Evolutionary conservation across 2,113 vertebrate genomes (phyloP).

Genomic region (Nycticryphes semicollaris): DNA sequence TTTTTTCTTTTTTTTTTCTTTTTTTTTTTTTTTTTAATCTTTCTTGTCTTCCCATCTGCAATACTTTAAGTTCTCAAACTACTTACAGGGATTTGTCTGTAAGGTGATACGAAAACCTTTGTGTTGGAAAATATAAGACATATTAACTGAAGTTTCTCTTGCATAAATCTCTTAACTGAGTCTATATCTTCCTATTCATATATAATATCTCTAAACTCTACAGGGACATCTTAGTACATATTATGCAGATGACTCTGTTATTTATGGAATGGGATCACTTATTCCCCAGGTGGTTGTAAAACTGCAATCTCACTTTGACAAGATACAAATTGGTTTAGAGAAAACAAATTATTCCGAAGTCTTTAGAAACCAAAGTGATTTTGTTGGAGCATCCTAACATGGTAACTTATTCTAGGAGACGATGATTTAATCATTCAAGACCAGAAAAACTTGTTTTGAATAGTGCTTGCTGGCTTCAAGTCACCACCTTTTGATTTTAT

Average conservation of each 20-base stretch:
- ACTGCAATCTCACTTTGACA: conserved; percentile 74
- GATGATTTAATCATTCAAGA: conserved; percentile 31
- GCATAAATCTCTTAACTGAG: background rate
- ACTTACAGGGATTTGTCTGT: background rate
- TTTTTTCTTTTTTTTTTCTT: background rate
- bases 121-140: background rate
- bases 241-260: conserved; percentile 74
- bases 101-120: background rate
- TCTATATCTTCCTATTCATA: background rate
- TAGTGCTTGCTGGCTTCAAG: conserved; percentile 38
- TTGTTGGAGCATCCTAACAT: background rate
- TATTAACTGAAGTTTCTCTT: background rate
- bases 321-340: conserved; percentile 76
- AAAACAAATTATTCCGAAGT: conserved; percentile 77
- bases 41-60: background rate
- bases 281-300: conserved; percentile 65
- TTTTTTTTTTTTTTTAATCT: too few relatives aligned
- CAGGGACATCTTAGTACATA: conserved; percentile 51
- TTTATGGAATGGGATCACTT: conserved; percentile 71
- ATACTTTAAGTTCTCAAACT: background rate
- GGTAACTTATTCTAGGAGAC: conserved; percentile 31
- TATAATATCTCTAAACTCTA: conserved; percentile 37
- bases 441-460: background rate
- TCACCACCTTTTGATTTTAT: background rate
- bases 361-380: conserved; percentile 61